Base-by-base conservation (phyloP, 2,113 vertebrate species). In the Calidris pugnax region DNA sequence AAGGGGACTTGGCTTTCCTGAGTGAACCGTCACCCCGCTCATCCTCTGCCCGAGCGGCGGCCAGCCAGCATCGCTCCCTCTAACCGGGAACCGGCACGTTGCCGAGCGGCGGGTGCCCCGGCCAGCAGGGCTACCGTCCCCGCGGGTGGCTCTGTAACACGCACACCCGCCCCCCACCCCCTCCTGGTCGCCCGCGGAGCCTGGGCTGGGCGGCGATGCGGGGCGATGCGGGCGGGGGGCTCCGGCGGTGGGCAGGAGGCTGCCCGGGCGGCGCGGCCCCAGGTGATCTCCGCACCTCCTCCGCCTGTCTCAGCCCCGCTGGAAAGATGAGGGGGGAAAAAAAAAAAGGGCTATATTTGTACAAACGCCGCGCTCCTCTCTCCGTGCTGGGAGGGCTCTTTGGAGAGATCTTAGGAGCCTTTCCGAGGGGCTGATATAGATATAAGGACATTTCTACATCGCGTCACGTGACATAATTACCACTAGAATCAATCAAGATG, bases 401-500 rank as follows among this genome's bases (percentile, higher is more conserved):
- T 98, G 95, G 98, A 97, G 96, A 95, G 94, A 91, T 93, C 94
- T 95, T 90, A 96, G 96, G 98, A 98, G 98, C 98, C 98, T 98
- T 98, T 99, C 98, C 98, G 98, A 99, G 99, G 98, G 98, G 98
- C 98, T 98, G 99, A 99, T 99, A 99, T 98, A 99, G 99, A 99
- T 99, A 99, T 99, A 99, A 99, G 99, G 99, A 99, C 99, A 99
- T 99, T 99, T 99, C 99, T 99, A 98, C 98, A 99, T 99, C 98
- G 98, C 99, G 99, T 99, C 99, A 99, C 99, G 99, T 99, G 99
- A 99, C 99, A 98, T 99, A 99, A 99, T 99, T 99, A 99, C 99
- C 99, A 99, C 99, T 98, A 99, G 99, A 99, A 99, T 99, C 99
- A 99, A 99, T 99, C 99, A 99, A 99, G 99, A 99, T 99, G 99